A percentile compares a stretch with the other conserved stretches of the same genome.
phyloP scores from a whole-genome alignment of 2,113 vertebrate species.

The Hucho hucho region DNA sequence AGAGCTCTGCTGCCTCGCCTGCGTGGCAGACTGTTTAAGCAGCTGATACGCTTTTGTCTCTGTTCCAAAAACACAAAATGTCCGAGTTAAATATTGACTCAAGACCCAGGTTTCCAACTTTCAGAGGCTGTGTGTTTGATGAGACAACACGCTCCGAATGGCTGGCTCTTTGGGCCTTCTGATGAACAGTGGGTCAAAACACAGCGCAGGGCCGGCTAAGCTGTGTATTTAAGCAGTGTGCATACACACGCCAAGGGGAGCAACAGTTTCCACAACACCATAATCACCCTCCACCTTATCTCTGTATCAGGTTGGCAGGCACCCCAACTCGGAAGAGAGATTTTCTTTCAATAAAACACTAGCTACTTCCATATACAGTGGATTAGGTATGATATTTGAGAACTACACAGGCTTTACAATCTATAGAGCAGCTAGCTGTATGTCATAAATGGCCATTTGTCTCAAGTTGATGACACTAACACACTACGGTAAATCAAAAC shows the following conservation, averaged over 20 bases:
- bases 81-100: conserved; percentile 73
- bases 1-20: conserved; percentile 63
- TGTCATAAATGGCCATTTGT: conserved; percentile 35
- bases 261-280: conserved; percentile 58
- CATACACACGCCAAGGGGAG: conserved; percentile 39
- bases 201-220: conserved; percentile 52
- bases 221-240: conserved; percentile 68
- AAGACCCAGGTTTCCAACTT: conserved; percentile 70
- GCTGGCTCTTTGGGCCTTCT: conserved; percentile 46
- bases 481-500: not conserved
- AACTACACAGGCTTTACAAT: conserved; percentile 39
- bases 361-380: conserved; percentile 44
- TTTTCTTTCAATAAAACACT: conserved; percentile 40
- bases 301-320: conserved; percentile 26
- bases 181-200: conserved; percentile 51
- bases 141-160: conserved; percentile 24
- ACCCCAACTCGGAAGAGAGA: conserved; percentile 35
- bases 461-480: conserved; percentile 10
- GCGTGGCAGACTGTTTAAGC: conserved; percentile 81
- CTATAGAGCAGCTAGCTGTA: conserved; percentile 28
- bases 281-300: conserved; percentile 47
- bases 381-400: conserved; percentile 53
- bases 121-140: conserved; percentile 42
- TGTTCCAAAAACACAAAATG: conserved; percentile 60
- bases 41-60: conserved; percentile 85